Percentiles rank a stretch among this genome's conserved stretches.
Evolutionary conservation across 2,888 invertebrate genomes (phyloP).

Genomic region (Tortricodes alternella): DNA sequence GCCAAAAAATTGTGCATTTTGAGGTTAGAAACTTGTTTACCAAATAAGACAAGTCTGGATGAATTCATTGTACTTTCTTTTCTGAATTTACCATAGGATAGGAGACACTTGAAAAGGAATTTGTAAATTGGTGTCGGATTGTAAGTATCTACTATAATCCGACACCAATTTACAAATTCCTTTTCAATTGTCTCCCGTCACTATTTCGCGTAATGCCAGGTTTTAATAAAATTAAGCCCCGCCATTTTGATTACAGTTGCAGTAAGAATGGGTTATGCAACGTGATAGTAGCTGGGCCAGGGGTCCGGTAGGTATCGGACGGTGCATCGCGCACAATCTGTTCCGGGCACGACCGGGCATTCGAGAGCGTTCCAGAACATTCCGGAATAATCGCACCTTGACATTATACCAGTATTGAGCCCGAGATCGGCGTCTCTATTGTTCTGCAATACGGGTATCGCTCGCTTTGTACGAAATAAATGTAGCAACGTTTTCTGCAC

Average conservation of each 20-base stretch:
- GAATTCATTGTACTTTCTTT: no score
- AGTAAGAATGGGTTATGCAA: not conserved
- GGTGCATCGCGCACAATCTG: constrained; percentile 46
- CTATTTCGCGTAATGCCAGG: not conserved
- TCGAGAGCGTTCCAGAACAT: constrained; percentile 50
- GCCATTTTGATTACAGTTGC: not conserved
- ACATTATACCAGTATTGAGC: constrained; percentile 44
- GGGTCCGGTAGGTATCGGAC: constrained; percentile 30
- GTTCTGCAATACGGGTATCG: constrained; percentile 43
- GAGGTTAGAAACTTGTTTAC: no score
- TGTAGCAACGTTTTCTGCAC: constrained; percentile 22
- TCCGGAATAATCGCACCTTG: constrained; percentile 46
- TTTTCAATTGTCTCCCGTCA: not conserved
- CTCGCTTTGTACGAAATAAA: constrained; percentile 10
- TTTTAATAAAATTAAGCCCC: not conserved
- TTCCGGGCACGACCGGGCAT: constrained; percentile 42
- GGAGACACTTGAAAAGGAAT: not conserved
- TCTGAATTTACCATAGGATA: no score
- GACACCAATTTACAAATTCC: constrained; percentile 1
- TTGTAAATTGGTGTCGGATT: constrained; percentile 1
- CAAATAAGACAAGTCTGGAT: no score
- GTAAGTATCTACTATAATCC: no score
- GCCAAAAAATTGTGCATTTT: no score
- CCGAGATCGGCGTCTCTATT: constrained; percentile 50
- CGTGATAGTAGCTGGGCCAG: not conserved